Percentiles rank a stretch among this genome's conserved stretches.
phyloP scores from a whole-genome alignment of 2,113 vertebrate species.

The Cyanoderma ruficeps region DNA sequence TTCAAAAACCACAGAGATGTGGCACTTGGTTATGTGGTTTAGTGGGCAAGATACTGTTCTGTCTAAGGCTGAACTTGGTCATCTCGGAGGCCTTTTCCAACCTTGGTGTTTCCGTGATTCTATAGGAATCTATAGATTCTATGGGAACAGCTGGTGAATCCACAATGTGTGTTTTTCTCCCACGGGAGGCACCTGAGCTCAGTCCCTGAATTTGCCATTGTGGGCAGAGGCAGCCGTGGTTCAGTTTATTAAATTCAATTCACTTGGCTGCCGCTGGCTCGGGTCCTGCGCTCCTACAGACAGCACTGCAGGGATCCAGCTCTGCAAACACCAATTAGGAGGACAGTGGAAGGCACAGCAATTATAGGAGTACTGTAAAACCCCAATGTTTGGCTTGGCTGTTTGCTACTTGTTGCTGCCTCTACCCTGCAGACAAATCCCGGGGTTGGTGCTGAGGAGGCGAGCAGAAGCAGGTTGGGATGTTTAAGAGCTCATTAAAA shows the following conservation, averaged over 20 bases:
- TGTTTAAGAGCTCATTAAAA: neutral
- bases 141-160: neutral
- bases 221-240: neutral
- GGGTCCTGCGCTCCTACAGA: neutral
- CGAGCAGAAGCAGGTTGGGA: neutral
- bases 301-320: neutral
- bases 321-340: neutral
- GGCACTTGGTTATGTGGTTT: neutral
- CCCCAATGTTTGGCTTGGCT: neutral
- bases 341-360: neutral
- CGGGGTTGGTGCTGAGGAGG: neutral
- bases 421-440: neutral
- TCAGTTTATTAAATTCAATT: neutral
- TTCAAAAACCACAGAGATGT: no score
- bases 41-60: neutral
- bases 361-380: neutral
- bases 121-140: no score
- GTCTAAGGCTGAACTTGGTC: neutral
- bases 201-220: neutral
- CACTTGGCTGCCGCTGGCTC: neutral
- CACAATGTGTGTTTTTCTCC: accelerated
- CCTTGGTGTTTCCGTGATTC: no score
- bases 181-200: neutral
- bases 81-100: neutral
- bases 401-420: neutral